A percentile compares a stretch with the other conserved stretches of the same genome.
Conservation (phyloP, 2,113 vertebrate species). For the Pomatorhinus ruficollis region DNA sequence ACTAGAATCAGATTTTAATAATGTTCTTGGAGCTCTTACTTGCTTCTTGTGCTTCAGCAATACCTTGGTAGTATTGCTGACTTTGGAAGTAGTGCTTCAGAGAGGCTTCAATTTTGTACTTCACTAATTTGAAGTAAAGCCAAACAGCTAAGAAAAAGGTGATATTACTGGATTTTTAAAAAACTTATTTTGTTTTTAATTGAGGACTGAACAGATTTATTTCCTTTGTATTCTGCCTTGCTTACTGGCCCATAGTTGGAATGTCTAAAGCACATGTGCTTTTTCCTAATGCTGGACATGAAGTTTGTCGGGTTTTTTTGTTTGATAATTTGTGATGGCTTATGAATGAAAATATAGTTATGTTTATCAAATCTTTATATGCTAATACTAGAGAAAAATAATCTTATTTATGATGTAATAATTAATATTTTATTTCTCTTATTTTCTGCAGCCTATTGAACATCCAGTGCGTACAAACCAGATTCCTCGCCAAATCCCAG, state of each 20-base stretch:
- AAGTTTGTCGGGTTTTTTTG: background rate
- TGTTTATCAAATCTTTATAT: background rate
- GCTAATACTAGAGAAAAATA: background rate
- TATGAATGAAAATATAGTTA: background rate
- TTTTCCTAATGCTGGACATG: background rate
- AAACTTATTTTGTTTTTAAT: background rate
- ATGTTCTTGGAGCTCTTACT: background rate
- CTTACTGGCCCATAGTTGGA: background rate
- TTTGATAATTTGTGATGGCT: background rate
- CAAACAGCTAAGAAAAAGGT: background rate
- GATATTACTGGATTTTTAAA: fast-evolving
- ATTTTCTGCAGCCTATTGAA: constrained; percentile 78
- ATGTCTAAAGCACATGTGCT: background rate
- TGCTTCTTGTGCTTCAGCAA: background rate
- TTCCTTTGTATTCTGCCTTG: background rate
- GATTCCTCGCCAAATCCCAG: constrained; percentile 85
- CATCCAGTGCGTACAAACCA: constrained; percentile 88
- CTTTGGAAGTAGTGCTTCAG: background rate
- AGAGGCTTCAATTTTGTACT: background rate
- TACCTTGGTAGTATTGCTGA: background rate
- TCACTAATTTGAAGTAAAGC: background rate
- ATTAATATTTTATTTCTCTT: background rate
- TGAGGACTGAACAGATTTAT: background rate
- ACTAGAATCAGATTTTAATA: background rate
- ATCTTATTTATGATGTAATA: background rate